These are phyloP conservation scores for Tetragnatha versicolor DNA, from an alignment of 1,140 invertebrate genomes.

Conservation along the genomic window DNA sequence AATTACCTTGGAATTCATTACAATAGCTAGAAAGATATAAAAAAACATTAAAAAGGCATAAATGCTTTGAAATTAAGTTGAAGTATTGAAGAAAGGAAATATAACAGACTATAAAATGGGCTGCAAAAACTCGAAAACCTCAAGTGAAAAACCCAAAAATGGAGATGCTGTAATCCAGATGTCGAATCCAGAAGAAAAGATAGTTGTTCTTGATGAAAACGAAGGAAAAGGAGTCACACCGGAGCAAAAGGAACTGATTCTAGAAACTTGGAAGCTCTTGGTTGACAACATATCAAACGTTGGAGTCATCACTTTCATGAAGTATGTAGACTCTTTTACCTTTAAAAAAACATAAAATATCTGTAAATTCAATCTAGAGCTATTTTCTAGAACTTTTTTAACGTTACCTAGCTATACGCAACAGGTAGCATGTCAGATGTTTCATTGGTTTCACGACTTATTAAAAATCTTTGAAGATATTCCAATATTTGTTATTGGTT, in stretches of 20 bases:
- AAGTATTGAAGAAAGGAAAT: neutral
- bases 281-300: conserved; percentile 68
- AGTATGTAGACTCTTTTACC: too few relatives aligned
- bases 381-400: too few relatives aligned
- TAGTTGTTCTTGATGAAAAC: conserved; percentile 1
- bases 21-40: neutral
- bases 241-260: conserved; percentile 65
- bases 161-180: neutral
- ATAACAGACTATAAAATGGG: neutral
- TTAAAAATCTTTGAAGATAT: too few relatives aligned
- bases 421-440: too few relatives aligned
- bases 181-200: neutral
- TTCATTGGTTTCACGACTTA: too few relatives aligned
- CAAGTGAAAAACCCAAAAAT: neutral
- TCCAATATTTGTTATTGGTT: too few relatives aligned
- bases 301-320: conserved; percentile 69
- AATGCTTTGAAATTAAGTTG: neutral
- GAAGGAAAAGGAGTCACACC: conserved; percentile 62
- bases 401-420: too few relatives aligned
- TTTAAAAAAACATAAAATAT: too few relatives aligned
- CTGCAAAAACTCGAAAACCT: neutral
- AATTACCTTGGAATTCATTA: neutral
- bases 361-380: too few relatives aligned
- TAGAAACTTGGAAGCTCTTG: conserved; percentile 66
- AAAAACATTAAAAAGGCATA: neutral